Evolutionary conservation across 2,888 invertebrate species (phyloP).

Genomic region (Xylota sylvarum): DNA sequence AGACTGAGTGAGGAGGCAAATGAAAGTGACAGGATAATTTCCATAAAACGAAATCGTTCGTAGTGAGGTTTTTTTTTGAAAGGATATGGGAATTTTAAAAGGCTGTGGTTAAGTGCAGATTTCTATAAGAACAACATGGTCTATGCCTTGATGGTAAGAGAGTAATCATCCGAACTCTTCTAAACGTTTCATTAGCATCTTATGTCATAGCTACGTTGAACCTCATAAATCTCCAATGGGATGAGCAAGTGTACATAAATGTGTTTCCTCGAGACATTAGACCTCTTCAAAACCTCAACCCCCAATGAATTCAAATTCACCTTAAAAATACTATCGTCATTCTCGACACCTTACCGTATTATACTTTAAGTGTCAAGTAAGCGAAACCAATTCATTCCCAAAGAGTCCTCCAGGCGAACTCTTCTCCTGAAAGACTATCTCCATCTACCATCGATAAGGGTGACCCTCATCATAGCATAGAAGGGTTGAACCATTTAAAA

Average conservation of each 20-base stretch:
- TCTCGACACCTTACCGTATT: conserved; percentile 33
- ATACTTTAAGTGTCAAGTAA: conserved; percentile 70
- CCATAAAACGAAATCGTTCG: conserved; percentile 45
- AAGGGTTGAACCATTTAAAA: conserved; percentile 72
- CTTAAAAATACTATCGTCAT: conserved; percentile 28
- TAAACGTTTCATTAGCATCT: too few relatives aligned
- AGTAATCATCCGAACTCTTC: too few relatives aligned
- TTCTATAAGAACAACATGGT: too few relatives aligned
- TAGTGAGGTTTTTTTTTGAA: conserved; percentile 6
- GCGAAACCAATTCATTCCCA: conserved; percentile 59
- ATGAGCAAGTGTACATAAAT: too few relatives aligned
- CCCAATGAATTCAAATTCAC: conserved; percentile 9
- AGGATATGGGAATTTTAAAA: neutral
- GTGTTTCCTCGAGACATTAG: too few relatives aligned
- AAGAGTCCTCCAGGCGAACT: conserved; percentile 54
- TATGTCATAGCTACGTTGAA: too few relatives aligned
- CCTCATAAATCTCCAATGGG: too few relatives aligned
- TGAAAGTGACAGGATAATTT: conserved; percentile 57
- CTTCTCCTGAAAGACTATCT: conserved; percentile 12
- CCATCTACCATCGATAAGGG: conserved; percentile 36
- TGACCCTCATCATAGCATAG: conserved; percentile 54
- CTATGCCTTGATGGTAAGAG: too few relatives aligned
- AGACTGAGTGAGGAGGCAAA: conserved; percentile 10
- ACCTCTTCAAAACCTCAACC: neutral
- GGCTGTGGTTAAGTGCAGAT: too few relatives aligned